Evolutionary conservation across 2,888 invertebrate species (phyloP), one percentile per base, ranked within the genome.

Genomic region (Athalia cordata): DNA sequence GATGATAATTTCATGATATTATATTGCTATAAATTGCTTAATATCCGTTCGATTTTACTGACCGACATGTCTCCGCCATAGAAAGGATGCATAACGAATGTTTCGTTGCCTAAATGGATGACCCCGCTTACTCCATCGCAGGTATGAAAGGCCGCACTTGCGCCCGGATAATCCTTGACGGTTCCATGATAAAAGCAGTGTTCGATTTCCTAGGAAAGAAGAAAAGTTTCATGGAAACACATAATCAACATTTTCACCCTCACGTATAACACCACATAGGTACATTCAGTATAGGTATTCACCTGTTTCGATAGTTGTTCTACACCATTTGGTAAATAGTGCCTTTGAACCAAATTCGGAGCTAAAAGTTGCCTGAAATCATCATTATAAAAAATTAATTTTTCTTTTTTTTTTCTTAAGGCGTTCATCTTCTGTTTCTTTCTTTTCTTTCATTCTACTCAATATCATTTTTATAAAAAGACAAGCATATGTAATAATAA

Each of bases 161-260:
- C 98, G 83, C 97, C 98, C 6, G 98, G 97, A 91, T 98, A 97
- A 92, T 98, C 98, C 91, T 97, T 98, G 79, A 99, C 98, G 3
- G 96, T 96, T 80, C 99, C 99, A 91, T 99, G 99, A 91, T 99
- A 99, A 93, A 98, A 99, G 91, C 99, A 99, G 92, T 99, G 98
- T 91, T 99, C 98, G 91, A 98, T 97, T 92, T 97, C 97, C 97
- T 97, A 93, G 0, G 90, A 85, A 83, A 84, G 81, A 74, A 29
- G 9, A 4, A 55, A 47, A 57, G 52, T 62, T 52, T 49, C 15
- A 49, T 52, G 55, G 9, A 61, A 50, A 15, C 78, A 77, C 77
- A 76, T 80, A 78, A 79, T 59, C 74, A 79, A 77, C 81, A 66
- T 29, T 29, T 29, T 29, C 29, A 79, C 78, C 47, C 72, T 70